Evolutionary conservation across 2,888 invertebrate genomes (phyloP).

Genomic region (Hyppa rectilinea): DNA sequence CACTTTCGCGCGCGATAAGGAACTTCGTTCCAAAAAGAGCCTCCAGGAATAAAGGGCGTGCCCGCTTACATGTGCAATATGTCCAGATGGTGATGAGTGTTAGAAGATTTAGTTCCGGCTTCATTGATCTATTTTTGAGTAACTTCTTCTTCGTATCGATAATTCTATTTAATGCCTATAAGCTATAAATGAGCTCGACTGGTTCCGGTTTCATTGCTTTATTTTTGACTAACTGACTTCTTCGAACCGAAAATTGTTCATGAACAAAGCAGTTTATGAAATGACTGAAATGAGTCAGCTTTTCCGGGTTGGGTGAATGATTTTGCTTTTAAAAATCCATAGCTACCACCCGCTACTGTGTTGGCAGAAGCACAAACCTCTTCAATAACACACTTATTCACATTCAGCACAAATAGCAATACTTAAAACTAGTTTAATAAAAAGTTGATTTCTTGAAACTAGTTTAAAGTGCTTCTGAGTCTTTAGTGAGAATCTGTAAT

Average conservation of each 20-base stretch:
- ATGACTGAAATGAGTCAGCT: background rate
- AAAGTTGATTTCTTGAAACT: background rate
- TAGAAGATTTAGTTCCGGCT: slow-evolving; percentile 25
- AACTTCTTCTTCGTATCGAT: no score
- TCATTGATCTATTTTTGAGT: background rate
- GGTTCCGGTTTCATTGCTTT: background rate
- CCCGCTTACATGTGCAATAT: no score
- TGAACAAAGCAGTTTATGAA: background rate
- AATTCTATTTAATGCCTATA: background rate
- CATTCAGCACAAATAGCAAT: no score
- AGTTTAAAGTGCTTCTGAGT: background rate
- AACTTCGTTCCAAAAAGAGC: no score
- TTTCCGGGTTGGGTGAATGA: background rate
- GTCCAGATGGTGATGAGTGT: no score
- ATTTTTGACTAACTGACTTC: background rate
- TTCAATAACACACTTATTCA: no score
- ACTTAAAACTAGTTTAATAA: no score
- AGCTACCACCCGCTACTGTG: no score
- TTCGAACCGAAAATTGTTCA: background rate
- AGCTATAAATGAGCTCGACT: background rate
- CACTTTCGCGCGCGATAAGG: no score
- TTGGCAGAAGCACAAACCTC: background rate
- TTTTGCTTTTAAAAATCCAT: background rate
- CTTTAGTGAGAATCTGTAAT: background rate
- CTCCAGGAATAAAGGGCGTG: no score